These are phyloP conservation scores for Rhinolophus ferrumequinum DNA, from an alignment of 2,113 vertebrate genomes.

Conservation along the genomic window DNA sequence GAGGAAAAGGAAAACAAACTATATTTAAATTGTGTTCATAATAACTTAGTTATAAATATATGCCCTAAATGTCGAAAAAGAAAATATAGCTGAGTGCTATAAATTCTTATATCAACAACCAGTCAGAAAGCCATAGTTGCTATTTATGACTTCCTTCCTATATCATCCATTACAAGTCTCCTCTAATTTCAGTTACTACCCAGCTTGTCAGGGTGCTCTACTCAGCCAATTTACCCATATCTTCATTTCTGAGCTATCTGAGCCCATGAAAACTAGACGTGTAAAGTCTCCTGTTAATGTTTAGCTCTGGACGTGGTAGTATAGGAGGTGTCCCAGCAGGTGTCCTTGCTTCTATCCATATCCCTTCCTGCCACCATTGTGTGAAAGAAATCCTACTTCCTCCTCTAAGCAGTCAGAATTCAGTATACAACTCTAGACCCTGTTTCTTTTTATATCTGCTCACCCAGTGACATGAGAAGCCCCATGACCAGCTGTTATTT, in stretches of 20 bases:
- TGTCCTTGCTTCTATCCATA: background rate
- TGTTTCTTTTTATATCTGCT: constrained; percentile 26
- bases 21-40: background rate
- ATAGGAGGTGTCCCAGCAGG: background rate
- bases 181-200: background rate
- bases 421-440: background rate
- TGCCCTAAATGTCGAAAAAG: background rate
- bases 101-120: background rate
- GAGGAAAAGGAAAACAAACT: background rate
- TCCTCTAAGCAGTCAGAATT: background rate
- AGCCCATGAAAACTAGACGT: background rate
- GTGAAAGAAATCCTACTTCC: background rate
- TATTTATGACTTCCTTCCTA: background rate
- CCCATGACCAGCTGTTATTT: background rate
- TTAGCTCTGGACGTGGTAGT: background rate
- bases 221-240: background rate
- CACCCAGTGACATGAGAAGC: background rate
- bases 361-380: background rate
- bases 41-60: background rate
- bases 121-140: background rate
- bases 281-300: background rate
- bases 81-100: background rate
- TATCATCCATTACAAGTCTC: background rate
- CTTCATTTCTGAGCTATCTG: background rate
- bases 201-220: background rate